A percentile compares a stretch with the other conserved stretches of the same genome.
These are phyloP conservation scores for Magallana nippona DNA, from an alignment of 2,888 invertebrate genomes.

Conservation along the genomic window DNA sequence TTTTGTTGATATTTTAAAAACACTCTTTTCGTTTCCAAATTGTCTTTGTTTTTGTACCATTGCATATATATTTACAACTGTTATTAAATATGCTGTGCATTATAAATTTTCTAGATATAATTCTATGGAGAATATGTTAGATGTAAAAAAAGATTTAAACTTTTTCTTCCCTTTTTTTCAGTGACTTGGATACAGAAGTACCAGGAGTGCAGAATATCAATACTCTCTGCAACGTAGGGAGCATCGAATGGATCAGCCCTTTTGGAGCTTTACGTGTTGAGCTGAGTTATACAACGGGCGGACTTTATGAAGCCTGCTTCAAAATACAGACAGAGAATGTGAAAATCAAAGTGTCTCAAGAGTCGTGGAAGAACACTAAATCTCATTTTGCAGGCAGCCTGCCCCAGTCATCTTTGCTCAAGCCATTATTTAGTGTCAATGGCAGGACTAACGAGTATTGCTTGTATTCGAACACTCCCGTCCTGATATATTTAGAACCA, in stretches of 20 bases:
- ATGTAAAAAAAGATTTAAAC: background rate
- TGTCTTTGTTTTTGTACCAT: too few species aligned
- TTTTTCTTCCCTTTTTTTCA: conserved; percentile 56
- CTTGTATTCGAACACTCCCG: conserved; percentile 53
- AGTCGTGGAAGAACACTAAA: conserved; percentile 46
- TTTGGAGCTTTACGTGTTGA: conserved; percentile 64
- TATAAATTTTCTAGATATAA: too few species aligned
- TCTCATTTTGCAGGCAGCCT: conserved; percentile 9
- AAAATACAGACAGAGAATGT: conserved; percentile 57
- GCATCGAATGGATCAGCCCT: conserved; percentile 66
- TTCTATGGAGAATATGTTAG: too few species aligned
- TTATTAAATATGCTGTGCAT: too few species aligned
- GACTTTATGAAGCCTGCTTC: conserved; percentile 60
- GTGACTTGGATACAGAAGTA: conserved; percentile 52
- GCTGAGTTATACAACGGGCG: conserved; percentile 54
- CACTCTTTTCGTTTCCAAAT: too few species aligned
- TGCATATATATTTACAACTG: too few species aligned
- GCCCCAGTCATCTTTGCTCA: conserved; percentile 46
- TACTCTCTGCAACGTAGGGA: conserved; percentile 62
- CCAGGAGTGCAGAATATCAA: conserved; percentile 58
- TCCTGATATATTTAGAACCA: conserved; percentile 66
- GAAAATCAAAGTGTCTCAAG: conserved; percentile 63
- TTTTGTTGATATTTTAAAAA: too few species aligned
- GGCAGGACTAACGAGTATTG: conserved; percentile 64
- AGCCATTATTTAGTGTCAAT: conserved; percentile 53